Evolutionary conservation across 2,797 vertebrate species (phyloP).

Genomic region (Lerista edwardsae): DNA sequence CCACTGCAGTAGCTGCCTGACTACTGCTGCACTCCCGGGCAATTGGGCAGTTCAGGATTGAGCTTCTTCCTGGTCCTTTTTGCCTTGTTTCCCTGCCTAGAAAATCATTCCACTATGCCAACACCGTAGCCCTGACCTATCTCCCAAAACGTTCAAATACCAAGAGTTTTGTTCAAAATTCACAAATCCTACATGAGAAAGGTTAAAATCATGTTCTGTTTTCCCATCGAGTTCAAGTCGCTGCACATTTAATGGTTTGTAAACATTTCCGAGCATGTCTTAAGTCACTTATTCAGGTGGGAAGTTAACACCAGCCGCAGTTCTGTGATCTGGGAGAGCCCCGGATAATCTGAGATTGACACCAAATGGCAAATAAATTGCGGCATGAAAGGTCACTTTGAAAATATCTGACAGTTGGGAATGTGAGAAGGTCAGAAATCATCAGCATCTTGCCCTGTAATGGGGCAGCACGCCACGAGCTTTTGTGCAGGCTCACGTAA

Average conservation of each 20-base stretch:
- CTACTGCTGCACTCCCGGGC: too few relatives aligned
- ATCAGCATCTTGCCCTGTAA: slow-evolving; percentile 55
- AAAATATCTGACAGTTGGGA: slow-evolving; percentile 66
- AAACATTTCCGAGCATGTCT: slow-evolving; percentile 34
- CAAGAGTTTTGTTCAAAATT: not conserved
- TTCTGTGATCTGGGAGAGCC: slow-evolving; percentile 28
- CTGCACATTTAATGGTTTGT: slow-evolving; percentile 32
- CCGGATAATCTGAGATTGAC: slow-evolving; percentile 58
- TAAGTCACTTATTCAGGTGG: slow-evolving; percentile 52
- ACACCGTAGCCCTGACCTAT: slow-evolving; percentile 1
- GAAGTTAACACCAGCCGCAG: slow-evolving; percentile 58
- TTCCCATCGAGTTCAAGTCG: not conserved
- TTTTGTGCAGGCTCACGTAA: slow-evolving; percentile 34
- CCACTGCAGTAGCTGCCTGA: too few relatives aligned
- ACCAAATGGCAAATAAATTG: slow-evolving; percentile 68
- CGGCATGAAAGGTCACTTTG: slow-evolving; percentile 70
- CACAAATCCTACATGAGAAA: slow-evolving; percentile 4
- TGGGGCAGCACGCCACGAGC: slow-evolving; percentile 35
- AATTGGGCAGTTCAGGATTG: too few relatives aligned
- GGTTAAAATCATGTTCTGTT: not conserved
- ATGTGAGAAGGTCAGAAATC: slow-evolving; percentile 71
- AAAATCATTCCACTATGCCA: not conserved
- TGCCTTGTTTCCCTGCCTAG: not conserved
- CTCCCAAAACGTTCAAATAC: slow-evolving; percentile 31
- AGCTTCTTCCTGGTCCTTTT: not conserved